These are phyloP conservation scores for Cyprinus carpio DNA, from an alignment of 2,113 vertebrate species.

Conservation along the genomic window DNA sequence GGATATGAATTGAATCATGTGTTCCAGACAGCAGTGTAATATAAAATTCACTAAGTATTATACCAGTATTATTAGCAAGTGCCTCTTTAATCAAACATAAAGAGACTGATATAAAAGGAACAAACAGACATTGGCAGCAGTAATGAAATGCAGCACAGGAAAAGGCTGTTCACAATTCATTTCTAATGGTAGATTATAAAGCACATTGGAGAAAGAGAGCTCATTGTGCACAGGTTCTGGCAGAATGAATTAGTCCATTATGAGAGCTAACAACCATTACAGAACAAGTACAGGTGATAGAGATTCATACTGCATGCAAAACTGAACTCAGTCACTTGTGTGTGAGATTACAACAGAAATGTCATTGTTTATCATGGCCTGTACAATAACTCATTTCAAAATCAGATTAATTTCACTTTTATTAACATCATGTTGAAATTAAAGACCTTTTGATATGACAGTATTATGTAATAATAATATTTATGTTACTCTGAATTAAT, in stretches of 20 bases:
- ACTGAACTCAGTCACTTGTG: neutral
- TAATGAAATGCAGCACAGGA: neutral
- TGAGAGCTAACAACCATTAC: neutral
- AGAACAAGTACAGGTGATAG: neutral
- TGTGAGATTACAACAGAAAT: neutral
- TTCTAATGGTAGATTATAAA: neutral
- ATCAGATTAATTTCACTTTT: neutral
- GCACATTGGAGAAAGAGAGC: neutral
- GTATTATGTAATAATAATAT: neutral
- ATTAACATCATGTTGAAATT: neutral
- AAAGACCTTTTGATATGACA: neutral
- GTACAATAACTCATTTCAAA: neutral
- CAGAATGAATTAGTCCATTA: neutral
- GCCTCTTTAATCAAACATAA: neutral
- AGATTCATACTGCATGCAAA: neutral
- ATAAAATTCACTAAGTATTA: neutral
- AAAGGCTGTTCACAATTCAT: neutral
- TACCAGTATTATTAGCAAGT: neutral
- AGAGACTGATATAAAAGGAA: neutral
- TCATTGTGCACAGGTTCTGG: neutral
- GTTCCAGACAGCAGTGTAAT: neutral
- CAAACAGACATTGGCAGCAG: neutral
- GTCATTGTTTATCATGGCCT: neutral
- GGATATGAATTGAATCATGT: neutral
- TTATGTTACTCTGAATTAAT: neutral